These are phyloP conservation scores for Hirtodrosophila duncani DNA, from an alignment of 2,888 invertebrate genomes.

Conservation along the genomic window DNA sequence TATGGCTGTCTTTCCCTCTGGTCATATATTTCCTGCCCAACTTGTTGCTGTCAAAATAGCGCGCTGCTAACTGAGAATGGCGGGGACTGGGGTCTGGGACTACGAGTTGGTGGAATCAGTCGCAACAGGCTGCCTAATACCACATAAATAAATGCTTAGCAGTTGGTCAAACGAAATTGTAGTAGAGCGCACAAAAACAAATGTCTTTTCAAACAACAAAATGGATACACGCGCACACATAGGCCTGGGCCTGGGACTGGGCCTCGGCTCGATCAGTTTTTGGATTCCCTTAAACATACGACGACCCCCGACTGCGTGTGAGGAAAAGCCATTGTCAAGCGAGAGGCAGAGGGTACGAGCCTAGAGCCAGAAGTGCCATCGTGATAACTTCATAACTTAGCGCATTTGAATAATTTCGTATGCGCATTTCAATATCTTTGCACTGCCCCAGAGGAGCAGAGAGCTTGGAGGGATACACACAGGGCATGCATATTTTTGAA, in stretches of 20 bases:
- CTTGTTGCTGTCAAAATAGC: conserved; percentile 75
- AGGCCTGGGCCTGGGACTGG: conserved; percentile 12
- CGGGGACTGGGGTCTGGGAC: conserved; percentile 6
- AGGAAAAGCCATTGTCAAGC: conserved; percentile 60
- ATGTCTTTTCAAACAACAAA: conserved; percentile 44
- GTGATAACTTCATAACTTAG: conserved; percentile 74
- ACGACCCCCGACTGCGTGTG: conserved; percentile 40
- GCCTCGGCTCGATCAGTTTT: conserved; percentile 17
- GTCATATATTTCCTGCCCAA: conserved; percentile 63
- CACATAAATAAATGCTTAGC: conserved; percentile 66
- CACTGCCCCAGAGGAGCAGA: conserved; percentile 19
- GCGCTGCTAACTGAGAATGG: conserved; percentile 1
- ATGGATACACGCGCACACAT: conserved; percentile 40
- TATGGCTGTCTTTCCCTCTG: conserved; percentile 30
- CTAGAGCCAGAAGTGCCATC: conserved; percentile 66
- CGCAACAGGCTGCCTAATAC: conserved; percentile 59
- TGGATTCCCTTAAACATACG: no score
- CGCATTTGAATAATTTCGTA: conserved; percentile 71
- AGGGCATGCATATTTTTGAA: conserved; percentile 6
- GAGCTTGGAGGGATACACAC: conserved; percentile 1
- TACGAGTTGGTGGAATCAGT: conserved; percentile 2
- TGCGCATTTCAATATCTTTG: conserved; percentile 65
- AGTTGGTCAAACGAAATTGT: conserved; percentile 63
- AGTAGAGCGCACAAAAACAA: conserved; percentile 69
- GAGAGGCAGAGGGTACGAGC: conserved; percentile 21